Evolutionary conservation across 1,140 invertebrate genomes (phyloP).

Genomic region (Plectrocnemia conspersa): DNA sequence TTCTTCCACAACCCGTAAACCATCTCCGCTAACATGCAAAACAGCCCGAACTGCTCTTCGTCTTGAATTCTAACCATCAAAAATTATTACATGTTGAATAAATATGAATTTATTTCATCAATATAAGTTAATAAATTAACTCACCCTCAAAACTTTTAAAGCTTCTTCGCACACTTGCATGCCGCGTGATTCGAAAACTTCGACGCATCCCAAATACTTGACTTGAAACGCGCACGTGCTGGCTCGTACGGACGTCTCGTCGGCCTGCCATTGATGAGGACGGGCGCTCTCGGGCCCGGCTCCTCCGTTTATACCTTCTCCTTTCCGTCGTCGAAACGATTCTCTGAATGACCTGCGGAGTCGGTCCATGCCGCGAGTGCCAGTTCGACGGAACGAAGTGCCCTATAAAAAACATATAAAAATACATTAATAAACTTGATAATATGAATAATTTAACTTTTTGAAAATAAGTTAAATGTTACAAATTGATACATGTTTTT

Average conservation of each 20-base stretch:
- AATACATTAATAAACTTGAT: too few species aligned
- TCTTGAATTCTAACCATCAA: conserved; percentile 76
- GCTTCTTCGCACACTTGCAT: conserved; percentile 99
- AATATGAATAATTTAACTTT: too few species aligned
- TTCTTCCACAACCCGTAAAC: conserved; percentile 95
- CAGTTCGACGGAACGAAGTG: conserved; percentile 54
- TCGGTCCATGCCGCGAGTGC: conserved; percentile 81
- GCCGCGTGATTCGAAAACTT: conserved; percentile 97
- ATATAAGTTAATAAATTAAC: conserved; percentile 33
- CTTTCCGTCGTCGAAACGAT: conserved; percentile 82
- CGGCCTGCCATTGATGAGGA: conserved; percentile 97
- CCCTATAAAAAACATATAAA: conserved; percentile 40
- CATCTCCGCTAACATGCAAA: conserved; percentile 95
- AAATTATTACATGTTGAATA: conserved; percentile 37
- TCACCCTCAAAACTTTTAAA: conserved; percentile 85
- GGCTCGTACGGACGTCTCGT: conserved; percentile 89
- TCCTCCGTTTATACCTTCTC: conserved; percentile 62
- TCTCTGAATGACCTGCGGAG: conserved; percentile 87
- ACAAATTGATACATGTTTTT: too few species aligned
- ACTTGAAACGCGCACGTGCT: conserved; percentile 97
- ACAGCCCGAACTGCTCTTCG: conserved; percentile 82
- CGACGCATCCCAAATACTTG: conserved; percentile 98
- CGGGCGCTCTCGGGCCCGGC: conserved; percentile 84
- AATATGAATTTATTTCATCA: neutral
- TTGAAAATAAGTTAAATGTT: too few species aligned